These are phyloP conservation scores for Oncorhynchus clarkii DNA, from an alignment of 2,113 vertebrate species.

Conservation along the genomic window DNA sequence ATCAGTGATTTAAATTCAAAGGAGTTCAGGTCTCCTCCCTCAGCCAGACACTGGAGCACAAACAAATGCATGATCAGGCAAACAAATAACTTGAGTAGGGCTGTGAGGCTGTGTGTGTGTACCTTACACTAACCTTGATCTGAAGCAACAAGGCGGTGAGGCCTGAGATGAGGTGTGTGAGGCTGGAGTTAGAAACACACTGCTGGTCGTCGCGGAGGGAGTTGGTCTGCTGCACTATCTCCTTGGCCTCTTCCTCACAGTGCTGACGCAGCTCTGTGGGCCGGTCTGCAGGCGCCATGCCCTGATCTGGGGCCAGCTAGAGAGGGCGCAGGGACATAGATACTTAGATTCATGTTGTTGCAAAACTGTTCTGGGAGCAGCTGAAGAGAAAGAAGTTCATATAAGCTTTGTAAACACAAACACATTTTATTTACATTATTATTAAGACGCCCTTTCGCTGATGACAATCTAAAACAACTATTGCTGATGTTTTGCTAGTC, in stretches of 20 bases:
- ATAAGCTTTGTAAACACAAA: too few species aligned
- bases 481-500: too few species aligned
- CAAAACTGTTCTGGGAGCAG: background rate
- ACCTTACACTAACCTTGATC: constrained; percentile 81
- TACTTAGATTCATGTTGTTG: background rate
- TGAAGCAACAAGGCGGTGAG: constrained; percentile 94
- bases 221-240: constrained; percentile 84
- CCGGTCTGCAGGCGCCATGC: constrained; percentile 89
- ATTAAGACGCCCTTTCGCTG: too few species aligned
- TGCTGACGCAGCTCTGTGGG: constrained; percentile 86
- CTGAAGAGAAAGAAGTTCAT: too few species aligned
- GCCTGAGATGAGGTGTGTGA: constrained; percentile 89
- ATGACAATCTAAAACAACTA: too few species aligned
- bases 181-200: constrained; percentile 80
- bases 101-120: background rate
- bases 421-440: too few species aligned
- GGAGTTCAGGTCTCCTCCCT: constrained; percentile 95
- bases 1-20: constrained; percentile 99
- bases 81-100: too few species aligned
- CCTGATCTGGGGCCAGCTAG: constrained; percentile 94
- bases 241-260: constrained; percentile 92
- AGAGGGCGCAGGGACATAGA: background rate
- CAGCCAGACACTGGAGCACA: constrained; percentile 89
- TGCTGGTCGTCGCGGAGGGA: constrained; percentile 78
- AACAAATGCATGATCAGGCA: background rate